Evolutionary conservation across 2,888 invertebrate genomes (phyloP).

Genomic region (Drosophila barbarae): DNA sequence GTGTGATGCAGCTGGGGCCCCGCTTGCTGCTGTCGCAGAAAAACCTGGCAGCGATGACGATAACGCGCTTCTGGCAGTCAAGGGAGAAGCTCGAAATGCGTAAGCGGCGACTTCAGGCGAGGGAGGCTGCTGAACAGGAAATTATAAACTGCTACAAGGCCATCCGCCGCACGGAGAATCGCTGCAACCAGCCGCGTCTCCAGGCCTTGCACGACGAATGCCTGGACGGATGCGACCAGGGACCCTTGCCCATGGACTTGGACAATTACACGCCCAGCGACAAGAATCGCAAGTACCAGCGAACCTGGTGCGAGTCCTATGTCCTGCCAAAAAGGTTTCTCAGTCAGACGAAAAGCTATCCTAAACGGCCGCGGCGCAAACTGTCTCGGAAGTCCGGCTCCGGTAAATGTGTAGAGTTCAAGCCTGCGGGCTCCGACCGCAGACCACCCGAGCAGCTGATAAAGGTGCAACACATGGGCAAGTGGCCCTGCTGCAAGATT

Average conservation of each 20-base stretch:
- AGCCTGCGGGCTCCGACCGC: neutral
- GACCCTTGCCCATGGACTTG: conserved; percentile 39
- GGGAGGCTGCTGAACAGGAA: too few species aligned
- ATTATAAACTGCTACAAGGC: neutral
- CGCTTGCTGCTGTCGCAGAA: neutral
- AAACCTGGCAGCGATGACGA: neutral
- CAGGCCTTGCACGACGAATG: conserved; percentile 1
- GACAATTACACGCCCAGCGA: conserved; percentile 38
- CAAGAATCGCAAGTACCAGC: conserved; percentile 43
- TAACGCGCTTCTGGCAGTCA: neutral
- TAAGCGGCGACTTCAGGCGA: neutral
- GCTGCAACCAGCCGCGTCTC: conserved; percentile 15
- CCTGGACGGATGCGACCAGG: neutral
- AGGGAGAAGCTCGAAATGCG: conserved; percentile 2
- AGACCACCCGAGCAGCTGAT: conserved; percentile 14
- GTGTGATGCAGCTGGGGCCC: neutral
- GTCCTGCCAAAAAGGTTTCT: conserved; percentile 1
- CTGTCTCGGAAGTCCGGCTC: neutral
- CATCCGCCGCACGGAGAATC: conserved; percentile 19
- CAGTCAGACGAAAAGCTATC: conserved; percentile 21
- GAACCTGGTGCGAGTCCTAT: conserved; percentile 46
- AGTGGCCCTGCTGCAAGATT: conserved; percentile 41
- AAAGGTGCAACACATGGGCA: neutral
- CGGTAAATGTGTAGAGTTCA: neutral
- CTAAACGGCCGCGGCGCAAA: conserved; percentile 7